Evolutionary conservation across 2,797 vertebrate genomes (phyloP).

Genomic region (Lepus townsendii): DNA sequence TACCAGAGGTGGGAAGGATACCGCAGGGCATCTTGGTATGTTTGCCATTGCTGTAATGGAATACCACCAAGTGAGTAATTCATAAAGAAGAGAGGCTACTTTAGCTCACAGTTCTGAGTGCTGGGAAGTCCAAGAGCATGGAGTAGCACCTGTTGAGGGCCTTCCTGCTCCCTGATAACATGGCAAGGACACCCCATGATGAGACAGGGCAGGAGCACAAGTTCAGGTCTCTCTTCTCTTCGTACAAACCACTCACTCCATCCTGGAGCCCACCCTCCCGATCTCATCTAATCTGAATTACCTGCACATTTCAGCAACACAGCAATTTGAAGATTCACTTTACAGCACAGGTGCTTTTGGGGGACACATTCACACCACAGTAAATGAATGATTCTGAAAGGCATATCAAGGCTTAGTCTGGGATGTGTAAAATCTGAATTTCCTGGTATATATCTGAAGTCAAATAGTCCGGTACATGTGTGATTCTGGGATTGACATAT

Average conservation of each 20-base stretch:
- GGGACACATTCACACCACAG: background rate
- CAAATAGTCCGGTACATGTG: background rate
- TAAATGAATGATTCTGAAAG: background rate
- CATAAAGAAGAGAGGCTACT: background rate
- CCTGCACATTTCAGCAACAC: background rate
- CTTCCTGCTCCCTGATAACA: background rate
- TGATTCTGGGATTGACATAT: background rate
- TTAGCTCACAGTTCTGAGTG: background rate
- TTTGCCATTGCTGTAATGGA: background rate
- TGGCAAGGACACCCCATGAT: background rate
- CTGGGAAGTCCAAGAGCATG: background rate
- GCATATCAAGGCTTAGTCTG: background rate
- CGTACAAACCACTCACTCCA: background rate
- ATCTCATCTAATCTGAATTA: background rate
- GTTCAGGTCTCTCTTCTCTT: background rate
- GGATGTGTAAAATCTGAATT: constrained; percentile 31
- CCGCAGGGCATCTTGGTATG: background rate
- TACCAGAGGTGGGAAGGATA: background rate
- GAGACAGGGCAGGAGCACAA: background rate
- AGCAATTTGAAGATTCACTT: background rate
- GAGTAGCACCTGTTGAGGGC: background rate
- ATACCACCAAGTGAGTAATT: background rate
- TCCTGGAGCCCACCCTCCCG: background rate
- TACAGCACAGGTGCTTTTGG: background rate
- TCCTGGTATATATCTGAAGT: background rate